Base-by-base conservation (phyloP, 2,888 invertebrate species). In the Idaea dimidiata region DNA sequence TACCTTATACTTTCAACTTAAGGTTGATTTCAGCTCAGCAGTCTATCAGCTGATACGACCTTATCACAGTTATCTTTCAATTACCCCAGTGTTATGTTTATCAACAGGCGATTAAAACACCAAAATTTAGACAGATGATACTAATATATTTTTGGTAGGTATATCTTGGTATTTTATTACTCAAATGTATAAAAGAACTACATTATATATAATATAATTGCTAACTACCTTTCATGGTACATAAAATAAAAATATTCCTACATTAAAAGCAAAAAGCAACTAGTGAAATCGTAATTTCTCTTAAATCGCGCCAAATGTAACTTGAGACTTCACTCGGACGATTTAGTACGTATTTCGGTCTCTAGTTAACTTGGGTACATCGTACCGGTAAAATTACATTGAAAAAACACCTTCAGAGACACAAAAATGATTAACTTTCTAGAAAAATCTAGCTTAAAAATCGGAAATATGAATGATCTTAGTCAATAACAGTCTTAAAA, bases 61-160 rank as follows among this genome's bases (percentile, higher is more conserved):
- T 16, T 17, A 18, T 55, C 31, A 59, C 55, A 33, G 32, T 58
- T 10, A 54, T 59, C 43, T 31, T 66, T 43, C 43, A 43, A 43
- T 43, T 43, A 43, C 43, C 43, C 43, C 43, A 43, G 43, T 43
- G 43, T 43, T 43, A 43, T 43, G 43, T 43, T 43, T 43, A 43
- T 43, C 43, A 43, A 43, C 43, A 43, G 10, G 43, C 43, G 43
- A 43, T 43, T 6, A 10, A 10, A 10, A 14, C 8, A 10, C 10
- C 6, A 43, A 43, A 1, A 43, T 43, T 43, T 43, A 10, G 43
- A 43, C 43, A 43, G 43, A 14, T 43, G 14, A 43, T 43, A 43
- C 43, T 14, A 43, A 43, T 14, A 43, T 8, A 43, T 43, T 43
- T 43, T 43, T 33, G 33, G 24, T 24, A 24, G 24, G 24, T 24